Evolutionary conservation across 2,113 vertebrate species (phyloP).

Genomic region (Brienomyrus brachyistius): DNA sequence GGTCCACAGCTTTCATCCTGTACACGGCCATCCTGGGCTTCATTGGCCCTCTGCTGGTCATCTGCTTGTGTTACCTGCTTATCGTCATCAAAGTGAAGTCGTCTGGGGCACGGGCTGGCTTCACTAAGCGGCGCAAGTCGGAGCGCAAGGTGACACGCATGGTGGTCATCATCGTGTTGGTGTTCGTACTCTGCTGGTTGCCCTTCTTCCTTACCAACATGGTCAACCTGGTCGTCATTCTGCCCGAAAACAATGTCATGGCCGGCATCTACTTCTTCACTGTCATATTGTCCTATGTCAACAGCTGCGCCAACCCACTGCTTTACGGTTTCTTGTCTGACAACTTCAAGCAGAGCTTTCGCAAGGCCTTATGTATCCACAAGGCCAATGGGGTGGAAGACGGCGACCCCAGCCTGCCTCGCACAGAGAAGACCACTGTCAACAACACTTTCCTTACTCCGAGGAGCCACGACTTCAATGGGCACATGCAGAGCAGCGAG

Average conservation of each 20-base stretch:
- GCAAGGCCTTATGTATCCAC: constrained; percentile 75
- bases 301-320: constrained; percentile 91
- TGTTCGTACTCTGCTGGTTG: constrained; percentile 90
- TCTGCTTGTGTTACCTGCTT: constrained; percentile 87
- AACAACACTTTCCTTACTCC: constrained; percentile 63
- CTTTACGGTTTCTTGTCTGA: constrained; percentile 88
- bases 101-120: constrained; percentile 66
- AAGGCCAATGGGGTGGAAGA: constrained; percentile 67
- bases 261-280: constrained; percentile 80
- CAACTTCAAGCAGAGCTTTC: constrained; percentile 90
- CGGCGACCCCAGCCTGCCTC: constrained; percentile 61
- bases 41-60: constrained; percentile 81
- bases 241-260: constrained; percentile 73
- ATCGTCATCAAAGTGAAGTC: constrained; percentile 84
- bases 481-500: constrained; percentile 76
- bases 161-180: constrained; percentile 89
- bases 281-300: constrained; percentile 84
- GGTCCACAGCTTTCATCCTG: constrained; percentile 81
- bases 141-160: constrained; percentile 85
- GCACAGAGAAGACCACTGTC: constrained; percentile 68
- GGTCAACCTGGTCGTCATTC: constrained; percentile 77
- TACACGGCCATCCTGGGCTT: constrained; percentile 85
- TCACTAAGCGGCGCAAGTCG: constrained; percentile 70
- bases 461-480: constrained; percentile 54
- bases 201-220: constrained; percentile 90